Conservation (phyloP, 2,113 vertebrate species). For the Corydoras maculifer region DNA sequence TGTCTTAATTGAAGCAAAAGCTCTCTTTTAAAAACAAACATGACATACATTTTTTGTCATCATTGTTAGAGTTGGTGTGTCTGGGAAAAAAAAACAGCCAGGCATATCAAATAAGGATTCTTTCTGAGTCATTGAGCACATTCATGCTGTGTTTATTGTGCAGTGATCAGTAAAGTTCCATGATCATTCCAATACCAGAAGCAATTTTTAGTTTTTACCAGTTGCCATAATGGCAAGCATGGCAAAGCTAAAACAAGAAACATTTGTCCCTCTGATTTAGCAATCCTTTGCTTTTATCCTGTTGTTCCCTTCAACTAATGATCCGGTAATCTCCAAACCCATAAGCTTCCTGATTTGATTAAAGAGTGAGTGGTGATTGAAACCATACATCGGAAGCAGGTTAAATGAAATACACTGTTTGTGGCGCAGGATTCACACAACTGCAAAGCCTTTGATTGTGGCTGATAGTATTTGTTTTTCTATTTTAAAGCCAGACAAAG, state of each 20-base stretch:
- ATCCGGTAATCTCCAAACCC: constrained; percentile 32
- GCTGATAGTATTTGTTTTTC: constrained; percentile 19
- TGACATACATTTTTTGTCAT: constrained; percentile 1
- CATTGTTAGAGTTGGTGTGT: not conserved
- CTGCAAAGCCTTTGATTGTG: constrained; percentile 18
- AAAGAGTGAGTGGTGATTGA: constrained; percentile 38
- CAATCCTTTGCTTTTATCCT: constrained; percentile 32
- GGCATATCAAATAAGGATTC: not conserved
- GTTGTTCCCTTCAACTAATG: constrained; percentile 35
- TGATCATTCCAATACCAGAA: constrained; percentile 34
- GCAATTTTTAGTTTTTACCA: constrained; percentile 34
- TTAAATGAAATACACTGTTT: constrained; percentile 14
- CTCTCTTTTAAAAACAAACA: not conserved
- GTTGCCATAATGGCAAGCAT: constrained; percentile 21
- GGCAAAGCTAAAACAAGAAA: constrained; percentile 15
- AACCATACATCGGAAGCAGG: constrained; percentile 27
- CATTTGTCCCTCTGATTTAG: constrained; percentile 10
- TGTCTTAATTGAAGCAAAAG: not conserved
- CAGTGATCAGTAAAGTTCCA: constrained; percentile 11
- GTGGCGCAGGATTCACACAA: not conserved
- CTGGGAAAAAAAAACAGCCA: constrained; percentile 13
- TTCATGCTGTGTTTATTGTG: constrained; percentile 19
- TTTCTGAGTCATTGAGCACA: constrained; percentile 16
- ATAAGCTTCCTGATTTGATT: constrained; percentile 46
- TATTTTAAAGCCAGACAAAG: constrained; percentile 6